A percentile compares a stretch with the other conserved stretches of the same genome.
Evolutionary conservation across 2,888 invertebrate genomes (phyloP).

Genomic region (Standfussiana lucernea): DNA sequence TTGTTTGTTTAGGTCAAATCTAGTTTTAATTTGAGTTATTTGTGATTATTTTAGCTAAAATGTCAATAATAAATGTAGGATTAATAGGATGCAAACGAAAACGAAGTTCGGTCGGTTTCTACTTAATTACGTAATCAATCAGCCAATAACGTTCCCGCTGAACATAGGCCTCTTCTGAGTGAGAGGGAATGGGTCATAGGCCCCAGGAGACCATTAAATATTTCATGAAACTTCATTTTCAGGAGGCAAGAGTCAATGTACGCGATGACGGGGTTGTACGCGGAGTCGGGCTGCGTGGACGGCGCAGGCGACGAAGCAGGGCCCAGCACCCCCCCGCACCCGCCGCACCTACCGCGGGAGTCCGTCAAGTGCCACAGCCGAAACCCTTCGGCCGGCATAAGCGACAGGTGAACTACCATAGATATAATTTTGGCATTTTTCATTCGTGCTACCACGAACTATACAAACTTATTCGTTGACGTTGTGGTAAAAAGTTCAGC

Average conservation of each 20-base stretch:
- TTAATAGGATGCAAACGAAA: too few relatives aligned
- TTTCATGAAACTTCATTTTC: constrained; percentile 57
- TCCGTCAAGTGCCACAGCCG: constrained; percentile 94
- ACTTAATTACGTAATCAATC: too few relatives aligned
- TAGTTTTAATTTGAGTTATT: too few relatives aligned
- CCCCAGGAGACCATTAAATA: neutral
- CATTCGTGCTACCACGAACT: neutral
- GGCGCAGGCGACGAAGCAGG: constrained; percentile 89
- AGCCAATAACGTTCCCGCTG: too few relatives aligned
- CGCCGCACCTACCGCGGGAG: constrained; percentile 83
- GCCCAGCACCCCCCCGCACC: constrained; percentile 86
- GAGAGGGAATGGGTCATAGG: neutral
- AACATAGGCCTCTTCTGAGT: too few relatives aligned
- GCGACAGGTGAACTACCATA: constrained; percentile 90
- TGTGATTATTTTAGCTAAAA: too few relatives aligned
- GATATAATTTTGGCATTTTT: neutral
- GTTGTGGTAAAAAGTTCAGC: neutral
- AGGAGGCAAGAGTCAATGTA: constrained; percentile 97
- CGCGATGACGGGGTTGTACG: constrained; percentile 96
- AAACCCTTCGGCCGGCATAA: constrained; percentile 94
- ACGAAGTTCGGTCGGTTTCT: too few relatives aligned
- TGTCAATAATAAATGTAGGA: too few relatives aligned
- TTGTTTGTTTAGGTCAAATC: too few relatives aligned
- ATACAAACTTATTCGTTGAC: neutral
- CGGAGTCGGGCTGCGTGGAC: constrained; percentile 92